phyloP scores from a whole-genome alignment of 2,888 invertebrate species.

The Cistogaster globosa region DNA sequence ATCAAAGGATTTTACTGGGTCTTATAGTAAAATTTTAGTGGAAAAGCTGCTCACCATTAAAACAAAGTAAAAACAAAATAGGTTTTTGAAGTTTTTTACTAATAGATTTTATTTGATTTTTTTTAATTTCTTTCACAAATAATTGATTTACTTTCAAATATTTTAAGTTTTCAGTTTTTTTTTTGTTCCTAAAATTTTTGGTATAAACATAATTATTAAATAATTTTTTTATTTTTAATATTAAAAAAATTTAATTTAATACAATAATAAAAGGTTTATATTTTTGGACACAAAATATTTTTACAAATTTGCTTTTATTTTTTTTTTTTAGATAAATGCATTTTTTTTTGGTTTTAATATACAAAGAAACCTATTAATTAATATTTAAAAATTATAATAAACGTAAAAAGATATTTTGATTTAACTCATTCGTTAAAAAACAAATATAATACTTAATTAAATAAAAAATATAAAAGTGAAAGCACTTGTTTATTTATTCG shows the following conservation, averaged over 20 bases:
- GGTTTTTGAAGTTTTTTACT: conserved; percentile 21
- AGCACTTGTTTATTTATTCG: conserved; percentile 46
- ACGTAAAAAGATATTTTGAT: conserved; percentile 40
- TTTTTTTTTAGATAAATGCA: conserved; percentile 49
- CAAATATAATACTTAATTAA: conserved; percentile 32
- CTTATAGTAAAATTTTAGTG: no score
- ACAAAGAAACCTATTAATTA: background rate
- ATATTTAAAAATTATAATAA: background rate
- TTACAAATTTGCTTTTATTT: background rate
- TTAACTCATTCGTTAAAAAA: conserved; percentile 46
- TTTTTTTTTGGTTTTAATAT: conserved; percentile 17
- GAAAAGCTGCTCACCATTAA: no score
- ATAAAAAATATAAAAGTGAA: conserved; percentile 38
- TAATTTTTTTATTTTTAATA: conserved; percentile 46
- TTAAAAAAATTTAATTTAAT: conserved; percentile 64
- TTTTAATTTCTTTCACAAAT: conserved; percentile 56
- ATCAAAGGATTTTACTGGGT: no score
- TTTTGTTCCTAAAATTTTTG: conserved; percentile 67
- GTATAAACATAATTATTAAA: conserved; percentile 68
- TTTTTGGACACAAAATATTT: conserved; percentile 25
- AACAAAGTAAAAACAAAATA: no score
- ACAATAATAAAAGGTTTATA: conserved; percentile 72
- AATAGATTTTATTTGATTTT: conserved; percentile 57
- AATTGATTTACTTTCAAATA: conserved; percentile 43
- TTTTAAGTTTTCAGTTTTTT: conserved; percentile 29